Evolutionary conservation across 2,797 vertebrate genomes (phyloP).

Genomic region (Craterocephalus amniculus): DNA sequence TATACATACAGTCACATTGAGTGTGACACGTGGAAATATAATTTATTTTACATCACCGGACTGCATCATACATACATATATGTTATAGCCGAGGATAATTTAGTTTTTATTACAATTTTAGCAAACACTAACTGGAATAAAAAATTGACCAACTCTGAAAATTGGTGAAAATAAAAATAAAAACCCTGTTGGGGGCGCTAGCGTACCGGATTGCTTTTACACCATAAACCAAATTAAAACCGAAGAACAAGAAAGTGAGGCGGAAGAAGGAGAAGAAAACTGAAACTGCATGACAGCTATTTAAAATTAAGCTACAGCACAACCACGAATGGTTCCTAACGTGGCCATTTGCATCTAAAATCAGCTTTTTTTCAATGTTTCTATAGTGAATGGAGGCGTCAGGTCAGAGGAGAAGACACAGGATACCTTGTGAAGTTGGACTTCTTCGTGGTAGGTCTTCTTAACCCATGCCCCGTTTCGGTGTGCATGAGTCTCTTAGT

Average conservation of each 20-base stretch:
- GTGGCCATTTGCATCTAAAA: not conserved
- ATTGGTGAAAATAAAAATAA: not conserved
- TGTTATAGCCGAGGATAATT: too few relatives aligned
- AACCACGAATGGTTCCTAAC: rapidly evolving
- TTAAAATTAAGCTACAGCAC: not conserved
- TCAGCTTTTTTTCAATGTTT: not conserved
- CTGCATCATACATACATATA: too few relatives aligned
- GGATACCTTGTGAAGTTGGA: constrained; percentile 13
- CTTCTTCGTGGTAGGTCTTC: constrained; percentile 27
- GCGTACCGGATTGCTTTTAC: too few relatives aligned
- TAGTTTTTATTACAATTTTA: too few relatives aligned
- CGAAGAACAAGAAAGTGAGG: not conserved
- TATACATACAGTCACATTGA: too few relatives aligned
- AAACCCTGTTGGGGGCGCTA: constrained; percentile 5
- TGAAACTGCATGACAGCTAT: not conserved
- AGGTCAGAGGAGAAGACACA: not conserved
- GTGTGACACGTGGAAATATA: too few relatives aligned
- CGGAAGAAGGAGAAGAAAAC: not conserved
- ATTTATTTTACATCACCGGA: too few relatives aligned
- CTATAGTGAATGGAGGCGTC: constrained; percentile 8
- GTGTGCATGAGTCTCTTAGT: too few relatives aligned
- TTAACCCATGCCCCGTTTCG: not conserved
- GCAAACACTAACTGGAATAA: too few relatives aligned
- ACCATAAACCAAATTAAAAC: not conserved
- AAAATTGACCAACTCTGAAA: too few relatives aligned